Base-by-base conservation (phyloP, 2,113 vertebrate species). In the Eclectus roratus region DNA sequence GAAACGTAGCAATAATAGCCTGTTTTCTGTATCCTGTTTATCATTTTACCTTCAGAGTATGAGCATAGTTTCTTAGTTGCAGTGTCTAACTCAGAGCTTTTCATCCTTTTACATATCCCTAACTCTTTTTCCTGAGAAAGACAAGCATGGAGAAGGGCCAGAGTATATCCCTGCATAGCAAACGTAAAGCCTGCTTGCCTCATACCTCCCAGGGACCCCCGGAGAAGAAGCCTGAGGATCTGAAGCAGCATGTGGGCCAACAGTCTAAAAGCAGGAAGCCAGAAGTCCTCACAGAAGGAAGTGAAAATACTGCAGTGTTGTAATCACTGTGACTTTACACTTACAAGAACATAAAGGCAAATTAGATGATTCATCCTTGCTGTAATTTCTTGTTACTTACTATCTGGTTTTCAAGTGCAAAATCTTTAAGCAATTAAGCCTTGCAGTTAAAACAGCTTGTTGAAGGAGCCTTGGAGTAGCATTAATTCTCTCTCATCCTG, bases 251-350 rank as follows among this genome's bases (percentile, higher is more conserved):
- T 60, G 17, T 76, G 73, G 52, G 65, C 65, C 84, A 56, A 37
- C 18, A 94, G 70, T n/a, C 3, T 29, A 92, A 84, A 89, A 89
- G 73, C 86, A 84, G 92, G 91, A 96, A 96, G 80, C 83, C 83
- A 37, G 7, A 94, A 93, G 61, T 81, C 39, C 76, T 94, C 15
- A 2, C 25, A 96, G 47, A 88, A 74, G 88, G 94, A 96, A 96
- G 83, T 93, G 96, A 96, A 95, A 96, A 96, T 47, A 43, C 53
- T 82, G 83, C 49, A 84, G 41, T 94, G 91, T 89, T 94, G 92
- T 79, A 95, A 96, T 84, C 85, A 39, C 44, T 88, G 44, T 61
- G 81, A 88, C 77, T 85, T 86, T 74, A 61, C 69, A 49, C 0
- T 0, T 72, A 76, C 16, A 6, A 81, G 73, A 76, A 85, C 70